phyloP scores from a whole-genome alignment of 1,140 invertebrate species.

The Neodiprion lecontei region DNA sequence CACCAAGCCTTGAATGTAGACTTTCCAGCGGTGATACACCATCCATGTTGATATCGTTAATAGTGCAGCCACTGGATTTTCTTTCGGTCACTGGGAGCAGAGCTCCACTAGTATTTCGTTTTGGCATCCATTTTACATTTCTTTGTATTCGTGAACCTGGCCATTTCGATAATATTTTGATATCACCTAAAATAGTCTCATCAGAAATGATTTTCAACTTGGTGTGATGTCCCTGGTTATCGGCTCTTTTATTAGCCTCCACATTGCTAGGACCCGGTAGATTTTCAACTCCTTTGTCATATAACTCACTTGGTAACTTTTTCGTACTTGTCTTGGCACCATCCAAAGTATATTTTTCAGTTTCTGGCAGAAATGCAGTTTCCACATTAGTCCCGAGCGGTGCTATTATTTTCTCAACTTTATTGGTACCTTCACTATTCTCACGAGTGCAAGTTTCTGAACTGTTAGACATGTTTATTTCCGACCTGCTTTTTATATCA shows the following conservation, averaged over 20 bases:
- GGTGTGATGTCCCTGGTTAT: slow-evolving; percentile 23
- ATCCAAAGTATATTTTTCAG: not conserved
- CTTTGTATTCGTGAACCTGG: slow-evolving; percentile 51
- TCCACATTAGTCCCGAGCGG: no score
- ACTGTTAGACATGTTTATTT: no score
- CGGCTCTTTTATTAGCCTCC: slow-evolving; percentile 28
- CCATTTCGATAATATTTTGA: slow-evolving; percentile 51
- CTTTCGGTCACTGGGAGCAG: not conserved
- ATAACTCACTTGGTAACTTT: slow-evolving; percentile 17
- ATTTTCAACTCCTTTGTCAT: slow-evolving; percentile 14
- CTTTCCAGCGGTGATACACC: no score
- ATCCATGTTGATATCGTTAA: not conserved
- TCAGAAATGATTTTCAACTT: slow-evolving; percentile 51
- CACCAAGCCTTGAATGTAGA: no score
- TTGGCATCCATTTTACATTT: slow-evolving; percentile 55
- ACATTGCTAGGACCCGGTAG: not conserved
- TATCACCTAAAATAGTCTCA: slow-evolving; percentile 46
- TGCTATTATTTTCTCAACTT: no score
- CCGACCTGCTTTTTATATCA: not conserved
- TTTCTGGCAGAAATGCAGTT: no score
- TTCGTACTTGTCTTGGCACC: slow-evolving; percentile 18
- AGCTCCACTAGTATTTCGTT: slow-evolving; percentile 30
- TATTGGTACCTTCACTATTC: no score
- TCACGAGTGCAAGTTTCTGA: no score
- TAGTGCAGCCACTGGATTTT: not conserved